phyloP scores from a whole-genome alignment of 37 sponge, comb jelly and placozoan genomes.

The Aplysina aerophoba region DNA sequence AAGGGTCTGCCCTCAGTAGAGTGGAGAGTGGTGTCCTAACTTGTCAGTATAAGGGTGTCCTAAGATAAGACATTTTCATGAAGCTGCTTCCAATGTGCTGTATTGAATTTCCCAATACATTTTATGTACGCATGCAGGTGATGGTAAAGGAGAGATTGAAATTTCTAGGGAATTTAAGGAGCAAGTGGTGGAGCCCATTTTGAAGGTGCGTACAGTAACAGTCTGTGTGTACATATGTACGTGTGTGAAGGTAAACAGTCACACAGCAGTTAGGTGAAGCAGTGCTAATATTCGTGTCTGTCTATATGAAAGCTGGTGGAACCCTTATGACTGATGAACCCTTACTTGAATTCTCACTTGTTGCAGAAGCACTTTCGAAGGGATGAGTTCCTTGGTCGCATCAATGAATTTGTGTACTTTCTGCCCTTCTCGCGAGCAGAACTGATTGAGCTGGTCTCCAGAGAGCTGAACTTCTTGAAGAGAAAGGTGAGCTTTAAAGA shows the following conservation, averaged over 20 bases:
- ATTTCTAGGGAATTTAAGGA: conserved; percentile 89
- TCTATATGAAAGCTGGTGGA: no score
- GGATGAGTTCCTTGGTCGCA: conserved; percentile 96
- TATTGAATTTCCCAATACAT: no score
- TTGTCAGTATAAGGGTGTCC: no score
- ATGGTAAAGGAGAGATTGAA: conserved; percentile 53
- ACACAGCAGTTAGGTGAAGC: no score
- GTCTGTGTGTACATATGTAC: no score
- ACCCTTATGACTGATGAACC: no score
- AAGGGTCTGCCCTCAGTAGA: no score
- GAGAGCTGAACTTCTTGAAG: conserved; percentile 77
- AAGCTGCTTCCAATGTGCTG: no score
- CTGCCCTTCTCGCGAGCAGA: conserved; percentile 89
- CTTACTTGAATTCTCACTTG: not conserved
- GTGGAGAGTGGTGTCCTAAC: no score
- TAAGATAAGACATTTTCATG: no score
- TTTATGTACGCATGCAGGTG: not conserved
- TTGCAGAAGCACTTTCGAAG: conserved; percentile 77
- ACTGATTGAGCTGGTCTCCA: conserved; percentile 78
- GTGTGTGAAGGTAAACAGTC: no score
- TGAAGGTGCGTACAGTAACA: conserved; percentile 75
- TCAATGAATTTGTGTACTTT: conserved; percentile 97
- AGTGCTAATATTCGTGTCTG: not conserved
- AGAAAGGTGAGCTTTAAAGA: conserved; percentile 52
- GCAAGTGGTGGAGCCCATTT: conserved; percentile 85